phyloP scores from a whole-genome alignment of 2,888 invertebrate species.

The Cephus rjabovi region DNA sequence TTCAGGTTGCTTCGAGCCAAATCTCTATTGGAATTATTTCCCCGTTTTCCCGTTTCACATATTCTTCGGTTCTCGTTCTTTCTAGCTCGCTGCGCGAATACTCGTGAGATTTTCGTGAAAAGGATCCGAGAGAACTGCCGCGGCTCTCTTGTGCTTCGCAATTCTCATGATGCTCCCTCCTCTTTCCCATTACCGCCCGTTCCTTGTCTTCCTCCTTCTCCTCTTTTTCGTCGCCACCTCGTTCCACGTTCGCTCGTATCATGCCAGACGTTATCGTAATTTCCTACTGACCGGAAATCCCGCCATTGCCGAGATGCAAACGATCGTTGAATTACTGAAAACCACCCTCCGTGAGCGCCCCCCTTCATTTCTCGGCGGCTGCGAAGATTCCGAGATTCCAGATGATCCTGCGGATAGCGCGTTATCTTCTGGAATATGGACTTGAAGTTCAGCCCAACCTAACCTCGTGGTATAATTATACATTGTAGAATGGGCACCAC shows the following conservation, averaged over 20 bases:
- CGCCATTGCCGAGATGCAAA: too few relatives aligned
- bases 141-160: background rate
- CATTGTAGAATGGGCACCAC: too few relatives aligned
- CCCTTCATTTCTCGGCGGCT: too few relatives aligned
- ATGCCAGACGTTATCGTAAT: too few relatives aligned
- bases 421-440: too few relatives aligned
- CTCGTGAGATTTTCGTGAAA: constrained; percentile 10
- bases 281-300: too few relatives aligned
- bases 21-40: background rate
- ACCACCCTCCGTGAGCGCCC: too few relatives aligned
- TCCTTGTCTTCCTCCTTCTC: background rate
- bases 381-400: too few relatives aligned
- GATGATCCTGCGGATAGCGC: too few relatives aligned
- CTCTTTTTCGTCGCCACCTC: background rate
- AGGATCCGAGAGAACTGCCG: background rate
- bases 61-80: background rate
- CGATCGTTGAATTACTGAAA: too few relatives aligned
- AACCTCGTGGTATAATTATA: too few relatives aligned
- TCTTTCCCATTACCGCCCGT: background rate
- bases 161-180: background rate
- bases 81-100: background rate
- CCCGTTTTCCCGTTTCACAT: background rate
- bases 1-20: background rate
- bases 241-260: background rate
- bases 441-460: too few relatives aligned